Evolutionary conservation across 1,140 invertebrate species (phyloP).

Genomic region (Bombus turneri): DNA sequence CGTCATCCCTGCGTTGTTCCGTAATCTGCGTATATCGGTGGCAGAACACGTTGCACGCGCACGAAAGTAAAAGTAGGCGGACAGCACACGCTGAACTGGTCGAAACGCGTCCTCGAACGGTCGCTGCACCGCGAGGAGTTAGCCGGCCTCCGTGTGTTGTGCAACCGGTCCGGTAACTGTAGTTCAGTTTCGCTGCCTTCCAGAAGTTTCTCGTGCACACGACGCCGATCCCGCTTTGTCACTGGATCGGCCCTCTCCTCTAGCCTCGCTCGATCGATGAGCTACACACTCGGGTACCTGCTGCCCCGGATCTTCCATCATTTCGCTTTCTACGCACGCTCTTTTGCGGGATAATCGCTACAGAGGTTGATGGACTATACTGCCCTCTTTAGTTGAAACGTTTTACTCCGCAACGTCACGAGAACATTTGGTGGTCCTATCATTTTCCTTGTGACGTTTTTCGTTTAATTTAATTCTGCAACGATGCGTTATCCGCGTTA

Average conservation of each 20-base stretch:
- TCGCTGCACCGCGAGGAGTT: conserved; percentile 78
- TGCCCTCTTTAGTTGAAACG: too few relatives aligned
- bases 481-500: too few relatives aligned
- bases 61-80: conserved; percentile 76
- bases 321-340: neutral
- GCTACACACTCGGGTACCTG: neutral
- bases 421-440: too few relatives aligned
- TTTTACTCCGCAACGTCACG: too few relatives aligned
- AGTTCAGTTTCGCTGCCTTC: conserved; percentile 73
- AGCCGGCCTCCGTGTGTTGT: conserved; percentile 76
- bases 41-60: conserved; percentile 57
- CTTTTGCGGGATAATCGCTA: neutral
- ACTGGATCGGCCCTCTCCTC: neutral
- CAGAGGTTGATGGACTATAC: neutral
- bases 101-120: conserved; percentile 81
- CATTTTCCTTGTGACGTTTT: too few relatives aligned
- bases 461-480: too few relatives aligned
- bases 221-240: conserved; percentile 6
- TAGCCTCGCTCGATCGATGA: neutral
- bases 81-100: conserved; percentile 70
- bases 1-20: conserved; percentile 3
- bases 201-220: conserved; percentile 71
- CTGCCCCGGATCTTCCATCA: conserved; percentile 2
- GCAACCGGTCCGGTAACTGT: conserved; percentile 75
- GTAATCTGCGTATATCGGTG: conserved; percentile 44